Conservation (phyloP, 1,140 invertebrate species). For the Papilio dardanus region DNA sequence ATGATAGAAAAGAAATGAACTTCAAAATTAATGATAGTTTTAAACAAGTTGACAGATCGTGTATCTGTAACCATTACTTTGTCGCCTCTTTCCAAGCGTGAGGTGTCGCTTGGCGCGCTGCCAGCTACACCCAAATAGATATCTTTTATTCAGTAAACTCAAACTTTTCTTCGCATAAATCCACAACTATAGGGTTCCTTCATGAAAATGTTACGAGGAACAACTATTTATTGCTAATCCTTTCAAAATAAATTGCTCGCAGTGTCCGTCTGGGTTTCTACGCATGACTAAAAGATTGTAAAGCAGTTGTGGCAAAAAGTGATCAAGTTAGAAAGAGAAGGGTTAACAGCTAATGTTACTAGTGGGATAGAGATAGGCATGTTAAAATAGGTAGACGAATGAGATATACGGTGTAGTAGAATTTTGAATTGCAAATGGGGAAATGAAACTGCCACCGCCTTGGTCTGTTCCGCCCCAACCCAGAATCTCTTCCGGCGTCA, state of each 20-base stretch:
- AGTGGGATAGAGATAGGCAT: conserved; percentile 53
- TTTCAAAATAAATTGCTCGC: conserved; percentile 74
- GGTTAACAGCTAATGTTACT: conserved; percentile 44
- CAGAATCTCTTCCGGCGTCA: conserved; percentile 64
- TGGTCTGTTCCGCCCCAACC: conserved; percentile 52
- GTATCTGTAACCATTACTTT: conserved; percentile 53
- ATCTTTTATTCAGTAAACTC: conserved; percentile 80
- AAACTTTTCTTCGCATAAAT: conserved; percentile 79
- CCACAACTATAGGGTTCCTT: conserved; percentile 68
- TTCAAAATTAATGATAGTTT: conserved; percentile 38
- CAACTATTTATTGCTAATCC: conserved; percentile 81
- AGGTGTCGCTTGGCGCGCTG: conserved; percentile 61
- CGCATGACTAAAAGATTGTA: conserved; percentile 61
- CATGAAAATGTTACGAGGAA: conserved; percentile 79
- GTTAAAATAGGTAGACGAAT: conserved; percentile 56
- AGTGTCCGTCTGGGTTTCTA: conserved; percentile 66
- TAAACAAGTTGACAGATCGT: conserved; percentile 44
- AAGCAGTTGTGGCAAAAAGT: conserved; percentile 63
- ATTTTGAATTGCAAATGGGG: conserved; percentile 79
- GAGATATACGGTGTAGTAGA: conserved; percentile 62
- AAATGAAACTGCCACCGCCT: conserved; percentile 71
- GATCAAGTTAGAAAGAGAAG: conserved; percentile 53
- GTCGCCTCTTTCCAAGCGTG: conserved; percentile 48
- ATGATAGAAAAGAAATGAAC: conserved; percentile 15
- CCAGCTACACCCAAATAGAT: conserved; percentile 75